phyloP scores from a whole-genome alignment of 2,888 invertebrate species.

The Hemistola chrysoprasaria region DNA sequence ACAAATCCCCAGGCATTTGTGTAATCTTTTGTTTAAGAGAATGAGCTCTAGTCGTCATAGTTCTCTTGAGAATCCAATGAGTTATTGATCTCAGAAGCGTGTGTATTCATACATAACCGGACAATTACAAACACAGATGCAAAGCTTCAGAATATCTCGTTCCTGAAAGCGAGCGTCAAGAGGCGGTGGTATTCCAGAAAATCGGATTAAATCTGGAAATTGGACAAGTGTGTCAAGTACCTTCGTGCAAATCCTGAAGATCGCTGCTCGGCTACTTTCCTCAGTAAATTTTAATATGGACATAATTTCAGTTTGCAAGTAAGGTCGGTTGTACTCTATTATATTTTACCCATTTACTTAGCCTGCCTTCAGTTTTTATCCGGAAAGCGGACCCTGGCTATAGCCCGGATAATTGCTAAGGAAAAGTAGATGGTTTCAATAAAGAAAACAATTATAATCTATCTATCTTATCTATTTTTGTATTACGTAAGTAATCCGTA shows the following conservation, averaged over 20 bases:
- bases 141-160: slow-evolving; percentile 34
- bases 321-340: slow-evolving; percentile 30
- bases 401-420: no score
- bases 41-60: no score
- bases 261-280: slow-evolving; percentile 9
- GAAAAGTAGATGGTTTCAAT: no score
- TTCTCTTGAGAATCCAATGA: slow-evolving; percentile 1
- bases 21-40: no score
- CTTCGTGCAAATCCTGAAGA: slow-evolving; percentile 20
- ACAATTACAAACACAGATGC: slow-evolving; percentile 37
- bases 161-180: slow-evolving; percentile 30
- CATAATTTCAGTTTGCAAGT: slow-evolving; percentile 28
- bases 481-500: slow-evolving; percentile 3
- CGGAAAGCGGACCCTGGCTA: no score
- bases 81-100: slow-evolving; percentile 14
- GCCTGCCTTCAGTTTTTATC: no score
- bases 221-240: slow-evolving; percentile 36
- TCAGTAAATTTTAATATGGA: slow-evolving; percentile 21
- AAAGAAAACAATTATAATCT: no score
- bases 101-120: slow-evolving; percentile 8
- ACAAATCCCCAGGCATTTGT: no score
- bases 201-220: slow-evolving; percentile 29
- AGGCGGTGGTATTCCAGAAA: slow-evolving; percentile 14
- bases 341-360: no score
- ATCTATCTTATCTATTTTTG: slow-evolving; percentile 6